Evolutionary conservation across 2,888 invertebrate species (phyloP).

Genomic region (Thumatha senex): DNA sequence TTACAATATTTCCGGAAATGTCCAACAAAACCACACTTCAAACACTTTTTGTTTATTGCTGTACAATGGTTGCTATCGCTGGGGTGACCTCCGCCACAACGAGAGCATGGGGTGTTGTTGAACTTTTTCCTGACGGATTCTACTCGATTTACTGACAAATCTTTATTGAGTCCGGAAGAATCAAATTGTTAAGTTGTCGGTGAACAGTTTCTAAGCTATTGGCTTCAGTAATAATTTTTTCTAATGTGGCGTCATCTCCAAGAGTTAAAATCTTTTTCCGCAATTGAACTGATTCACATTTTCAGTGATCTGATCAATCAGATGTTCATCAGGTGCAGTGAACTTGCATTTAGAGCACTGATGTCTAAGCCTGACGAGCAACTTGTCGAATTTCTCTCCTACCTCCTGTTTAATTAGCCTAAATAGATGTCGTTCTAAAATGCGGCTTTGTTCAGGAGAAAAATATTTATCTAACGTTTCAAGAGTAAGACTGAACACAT

Average conservation of each 20-base stretch:
- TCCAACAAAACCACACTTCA: too few species aligned
- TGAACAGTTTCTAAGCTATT: conserved; percentile 27
- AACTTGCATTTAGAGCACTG: conserved; percentile 33
- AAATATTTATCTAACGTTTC: conserved; percentile 18
- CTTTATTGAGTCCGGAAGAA: too few species aligned
- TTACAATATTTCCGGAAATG: too few species aligned
- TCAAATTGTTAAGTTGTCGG: too few species aligned
- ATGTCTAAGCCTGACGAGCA: conserved; percentile 18
- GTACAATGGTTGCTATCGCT: neutral
- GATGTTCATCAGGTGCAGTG: conserved; percentile 15
- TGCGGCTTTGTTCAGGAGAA: conserved; percentile 12
- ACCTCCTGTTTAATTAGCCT: conserved; percentile 21
- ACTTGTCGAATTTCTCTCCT: conserved; percentile 30
- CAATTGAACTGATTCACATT: conserved; percentile 20
- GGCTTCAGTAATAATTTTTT: conserved; percentile 26
- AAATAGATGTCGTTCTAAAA: conserved; percentile 22
- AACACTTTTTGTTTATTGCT: too few species aligned
- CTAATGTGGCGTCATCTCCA: conserved; percentile 20
- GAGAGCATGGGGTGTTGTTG: too few species aligned
- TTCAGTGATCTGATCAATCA: conserved; percentile 32
- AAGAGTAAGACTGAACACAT: conserved; percentile 9
- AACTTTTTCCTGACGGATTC: too few species aligned
- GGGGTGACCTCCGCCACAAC: too few species aligned
- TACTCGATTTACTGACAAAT: neutral
- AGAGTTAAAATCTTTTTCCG: conserved; percentile 30